Base-by-base conservation (phyloP, 2,888 invertebrate species). In the Pachydiplax longipennis region DNA sequence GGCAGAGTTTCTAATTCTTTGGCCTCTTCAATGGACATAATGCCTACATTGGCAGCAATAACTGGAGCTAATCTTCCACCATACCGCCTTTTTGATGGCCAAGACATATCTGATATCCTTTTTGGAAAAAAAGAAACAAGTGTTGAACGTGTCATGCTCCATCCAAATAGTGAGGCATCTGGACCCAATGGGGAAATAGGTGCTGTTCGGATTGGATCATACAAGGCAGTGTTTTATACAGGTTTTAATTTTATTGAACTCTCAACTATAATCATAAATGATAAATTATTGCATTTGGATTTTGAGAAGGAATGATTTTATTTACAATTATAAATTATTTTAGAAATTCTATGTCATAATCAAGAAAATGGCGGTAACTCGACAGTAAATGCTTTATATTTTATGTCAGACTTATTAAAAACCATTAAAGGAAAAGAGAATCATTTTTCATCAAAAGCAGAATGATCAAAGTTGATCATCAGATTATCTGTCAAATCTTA, bases 41-140 rank as follows among this genome's bases (percentile, higher is more conserved):
- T 92, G 35, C 92, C 92, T 10, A 92, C 92, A 31, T 83, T 92
- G 35, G 91, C 92, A 12, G 80, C 91, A 6, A 82, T 92, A 6
- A 90, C 91, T 12, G 91, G 92, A 37, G 90, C 91, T 1, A 82
- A 81, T 10, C 81, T 92, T 15, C 91, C 91, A 12, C 18, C 80
- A 25, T 65, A 91, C 61, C 91, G 92, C 35, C 81, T 83, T 6
- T 91, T 92, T 22, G 92, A 92, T 91, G 92, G 92, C 40, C 22
- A 48, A 18, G 91, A 91, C 58, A 53, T 91, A n/a, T 80, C 91
- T 53, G n/a, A 81, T n/a, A 18, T 65, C 15, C 65, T 83, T 10
- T 13, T 87, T 2, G 13, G 3, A 40, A 35, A 61, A 37, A n/a
- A 15, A 13, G 37, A 87, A 35, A 18, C 58, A 58, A 35, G 40